Evolutionary conservation across 2,113 vertebrate genomes (phyloP).

Genomic region (Propithecus coquereli): DNA sequence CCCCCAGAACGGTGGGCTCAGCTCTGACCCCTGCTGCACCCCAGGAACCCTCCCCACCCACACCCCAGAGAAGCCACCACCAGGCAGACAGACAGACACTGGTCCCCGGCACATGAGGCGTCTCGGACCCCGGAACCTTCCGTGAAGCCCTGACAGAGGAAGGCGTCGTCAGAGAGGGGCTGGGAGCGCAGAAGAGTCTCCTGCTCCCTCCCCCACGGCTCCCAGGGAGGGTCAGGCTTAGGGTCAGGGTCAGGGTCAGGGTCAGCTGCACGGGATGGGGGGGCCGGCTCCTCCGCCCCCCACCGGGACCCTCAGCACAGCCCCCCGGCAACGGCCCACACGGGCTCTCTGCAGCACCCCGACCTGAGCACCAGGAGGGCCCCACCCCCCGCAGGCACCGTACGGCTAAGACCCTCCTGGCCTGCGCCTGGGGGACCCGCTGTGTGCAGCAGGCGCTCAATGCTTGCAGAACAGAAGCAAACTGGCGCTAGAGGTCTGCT

Average conservation of each 20-base stretch:
- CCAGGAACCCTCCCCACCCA: too few relatives aligned
- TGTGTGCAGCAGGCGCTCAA: not conserved
- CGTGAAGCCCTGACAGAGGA: not conserved
- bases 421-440: not conserved
- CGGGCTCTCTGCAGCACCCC: not conserved
- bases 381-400: not conserved
- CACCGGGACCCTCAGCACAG: not conserved
- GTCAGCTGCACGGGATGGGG: too few relatives aligned
- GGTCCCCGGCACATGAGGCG: not conserved
- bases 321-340: not conserved
- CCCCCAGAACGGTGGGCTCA: not conserved
- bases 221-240: not conserved
- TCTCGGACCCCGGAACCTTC: not conserved
- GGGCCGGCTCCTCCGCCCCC: not conserved
- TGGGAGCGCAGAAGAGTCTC: not conserved
- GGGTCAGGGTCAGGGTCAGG: not conserved
- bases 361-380: not conserved
- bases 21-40: not conserved
- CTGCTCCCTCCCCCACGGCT: too few relatives aligned
- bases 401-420: not conserved
- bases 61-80: too few relatives aligned
- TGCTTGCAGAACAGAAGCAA: not conserved
- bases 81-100: not conserved
- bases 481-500: not conserved
- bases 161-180: not conserved